Percentiles rank a stretch among this genome's conserved stretches.
Conservation (phyloP, 30 jellyfish, hydroid and myxozoan species). For the Pseudorhiza aurosa region DNA sequence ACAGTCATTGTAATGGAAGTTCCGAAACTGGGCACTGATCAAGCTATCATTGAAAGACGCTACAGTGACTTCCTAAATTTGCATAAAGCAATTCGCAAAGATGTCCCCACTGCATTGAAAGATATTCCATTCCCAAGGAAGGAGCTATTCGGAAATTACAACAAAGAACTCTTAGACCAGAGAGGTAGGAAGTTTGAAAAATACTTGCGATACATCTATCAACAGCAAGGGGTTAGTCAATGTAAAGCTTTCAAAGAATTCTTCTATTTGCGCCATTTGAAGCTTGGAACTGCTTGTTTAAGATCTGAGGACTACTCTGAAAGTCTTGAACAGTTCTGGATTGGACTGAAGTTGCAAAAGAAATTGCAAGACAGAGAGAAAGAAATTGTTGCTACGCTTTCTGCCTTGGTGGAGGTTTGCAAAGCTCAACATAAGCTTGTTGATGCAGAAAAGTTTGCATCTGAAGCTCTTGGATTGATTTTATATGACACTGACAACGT, state of each 20-base stretch:
- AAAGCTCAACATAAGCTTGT: slow-evolving; percentile 42
- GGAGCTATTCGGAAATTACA: slow-evolving; percentile 77
- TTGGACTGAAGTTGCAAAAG: slow-evolving; percentile 79
- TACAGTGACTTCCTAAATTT: slow-evolving; percentile 73
- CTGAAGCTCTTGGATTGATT: slow-evolving; percentile 75
- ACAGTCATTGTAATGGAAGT: slow-evolving; percentile 84
- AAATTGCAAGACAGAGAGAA: slow-evolving; percentile 50
- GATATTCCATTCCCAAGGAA: slow-evolving; percentile 80
- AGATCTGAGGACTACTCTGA: slow-evolving; percentile 73
- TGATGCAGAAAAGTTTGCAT: slow-evolving; percentile 75
- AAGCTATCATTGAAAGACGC: slow-evolving; percentile 87
- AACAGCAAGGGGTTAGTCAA: slow-evolving; percentile 80
- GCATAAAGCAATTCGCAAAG: slow-evolving; percentile 78
- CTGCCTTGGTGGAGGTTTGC: slow-evolving; percentile 87
- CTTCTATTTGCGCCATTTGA: slow-evolving; percentile 78
- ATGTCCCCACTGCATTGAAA: slow-evolving; percentile 73
- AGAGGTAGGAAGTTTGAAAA: slow-evolving; percentile 86
- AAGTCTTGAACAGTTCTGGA: slow-evolving; percentile 55
- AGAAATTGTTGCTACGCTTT: slow-evolving; percentile 69
- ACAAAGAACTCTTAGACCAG: slow-evolving; percentile 49
- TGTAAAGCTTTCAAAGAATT: slow-evolving; percentile 82
- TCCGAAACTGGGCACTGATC: slow-evolving; percentile 82
- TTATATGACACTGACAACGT: slow-evolving; percentile 58
- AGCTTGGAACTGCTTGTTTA: slow-evolving; percentile 65
- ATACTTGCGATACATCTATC: slow-evolving; percentile 76